Evolutionary conservation across 2,797 vertebrate genomes (phyloP).

Genomic region (Clarias laeviceps): DNA sequence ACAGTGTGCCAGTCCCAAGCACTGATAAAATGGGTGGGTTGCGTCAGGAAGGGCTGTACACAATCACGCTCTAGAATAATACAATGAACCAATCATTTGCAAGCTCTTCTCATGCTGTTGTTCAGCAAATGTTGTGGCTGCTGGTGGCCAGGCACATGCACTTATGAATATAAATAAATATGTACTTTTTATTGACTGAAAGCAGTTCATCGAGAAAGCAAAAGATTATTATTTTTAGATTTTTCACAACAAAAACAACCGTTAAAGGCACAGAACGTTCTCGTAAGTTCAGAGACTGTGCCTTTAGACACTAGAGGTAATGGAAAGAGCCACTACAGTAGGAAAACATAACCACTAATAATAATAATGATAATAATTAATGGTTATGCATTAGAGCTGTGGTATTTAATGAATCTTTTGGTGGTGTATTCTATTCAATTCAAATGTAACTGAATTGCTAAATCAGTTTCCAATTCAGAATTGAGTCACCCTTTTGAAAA

Average conservation of each 20-base stretch:
- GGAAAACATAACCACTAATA: not conserved
- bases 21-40: too few relatives aligned
- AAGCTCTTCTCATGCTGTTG: not conserved
- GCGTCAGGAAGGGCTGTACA: not conserved
- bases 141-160: not conserved
- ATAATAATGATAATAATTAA: not conserved
- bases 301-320: not conserved
- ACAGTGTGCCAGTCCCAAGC: too few relatives aligned
- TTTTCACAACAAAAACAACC: not conserved
- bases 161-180: not conserved
- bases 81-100: not conserved
- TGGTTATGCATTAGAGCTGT: not conserved
- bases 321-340: not conserved
- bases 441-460: too few relatives aligned
- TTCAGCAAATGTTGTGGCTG: not conserved
- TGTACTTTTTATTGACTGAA: not conserved
- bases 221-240: not conserved
- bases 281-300: not conserved
- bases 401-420: not conserved
- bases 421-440: not conserved
- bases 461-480: too few relatives aligned
- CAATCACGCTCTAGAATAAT: not conserved
- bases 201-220: not conserved
- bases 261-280: not conserved
- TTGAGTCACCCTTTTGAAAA: too few relatives aligned